Evolutionary conservation across 2,113 vertebrate genomes (phyloP).

Genomic region (Saccopteryx leptura): DNA sequence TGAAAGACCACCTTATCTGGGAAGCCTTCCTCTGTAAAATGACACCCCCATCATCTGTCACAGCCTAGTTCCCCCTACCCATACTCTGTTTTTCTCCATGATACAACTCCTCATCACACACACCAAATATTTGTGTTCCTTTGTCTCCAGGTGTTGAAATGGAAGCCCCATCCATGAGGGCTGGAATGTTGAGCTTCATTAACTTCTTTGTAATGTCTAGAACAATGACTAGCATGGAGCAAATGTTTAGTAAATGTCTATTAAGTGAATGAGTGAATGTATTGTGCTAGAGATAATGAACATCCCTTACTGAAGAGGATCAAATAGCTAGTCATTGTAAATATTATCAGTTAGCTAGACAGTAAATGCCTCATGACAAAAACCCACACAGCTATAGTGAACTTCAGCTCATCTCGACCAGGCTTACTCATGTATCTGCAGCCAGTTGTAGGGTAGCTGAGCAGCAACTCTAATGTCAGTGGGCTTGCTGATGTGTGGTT

Average conservation of each 20-base stretch:
- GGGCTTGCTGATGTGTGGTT: neutral
- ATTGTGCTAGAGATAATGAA: neutral
- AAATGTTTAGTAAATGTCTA: neutral
- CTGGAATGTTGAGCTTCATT: neutral
- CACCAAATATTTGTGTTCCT: neutral
- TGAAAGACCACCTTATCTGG: neutral
- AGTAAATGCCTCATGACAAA: neutral
- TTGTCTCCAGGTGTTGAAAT: neutral
- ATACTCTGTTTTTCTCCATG: neutral
- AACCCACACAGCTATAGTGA: neutral
- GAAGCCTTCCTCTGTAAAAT: neutral
- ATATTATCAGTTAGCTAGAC: neutral
- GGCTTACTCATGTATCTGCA: neutral
- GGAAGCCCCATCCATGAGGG: neutral
- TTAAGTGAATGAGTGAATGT: neutral
- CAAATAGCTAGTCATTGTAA: neutral
- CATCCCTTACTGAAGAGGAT: neutral
- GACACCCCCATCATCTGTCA: neutral
- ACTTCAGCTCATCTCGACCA: neutral
- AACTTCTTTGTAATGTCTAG: neutral
- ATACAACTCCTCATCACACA: neutral
- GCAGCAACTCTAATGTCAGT: neutral
- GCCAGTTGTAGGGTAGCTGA: neutral
- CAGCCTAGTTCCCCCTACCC: neutral
- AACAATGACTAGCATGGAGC: neutral